Evolutionary conservation across 2,113 vertebrate species (phyloP).

Genomic region (Oenanthe oenanthe): DNA sequence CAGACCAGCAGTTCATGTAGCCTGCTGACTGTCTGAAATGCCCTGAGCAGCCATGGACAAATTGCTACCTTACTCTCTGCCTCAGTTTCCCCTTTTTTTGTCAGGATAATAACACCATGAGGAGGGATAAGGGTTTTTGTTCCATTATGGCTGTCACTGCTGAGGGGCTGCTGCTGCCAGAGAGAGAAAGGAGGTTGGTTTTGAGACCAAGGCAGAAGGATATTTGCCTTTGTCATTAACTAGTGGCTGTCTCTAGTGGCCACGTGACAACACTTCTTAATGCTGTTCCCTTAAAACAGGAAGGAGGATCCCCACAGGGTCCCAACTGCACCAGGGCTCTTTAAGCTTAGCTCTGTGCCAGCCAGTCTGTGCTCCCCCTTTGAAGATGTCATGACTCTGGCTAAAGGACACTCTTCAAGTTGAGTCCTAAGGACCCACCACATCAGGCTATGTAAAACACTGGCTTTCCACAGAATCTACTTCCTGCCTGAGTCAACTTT

Average conservation of each 20-base stretch:
- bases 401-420: neutral
- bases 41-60: neutral
- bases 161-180: neutral
- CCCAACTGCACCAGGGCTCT: neutral
- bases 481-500: neutral
- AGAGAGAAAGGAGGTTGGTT: neutral
- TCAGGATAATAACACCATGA: neutral
- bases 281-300: neutral
- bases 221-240: neutral
- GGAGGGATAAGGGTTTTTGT: neutral
- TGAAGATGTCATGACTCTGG: neutral
- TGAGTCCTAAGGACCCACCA: neutral
- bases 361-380: neutral
- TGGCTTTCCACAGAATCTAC: neutral
- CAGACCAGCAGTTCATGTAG: neutral
- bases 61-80: neutral
- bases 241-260: neutral
- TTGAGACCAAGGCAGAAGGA: neutral
- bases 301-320: neutral
- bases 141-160: neutral
- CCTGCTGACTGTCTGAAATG: neutral
- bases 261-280: neutral
- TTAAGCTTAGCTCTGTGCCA: neutral
- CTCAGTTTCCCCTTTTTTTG: neutral
- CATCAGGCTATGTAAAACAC: neutral